These are phyloP conservation scores for Triplophysa siluroides DNA, from an alignment of 2,113 vertebrate species.

Conservation along the genomic window DNA sequence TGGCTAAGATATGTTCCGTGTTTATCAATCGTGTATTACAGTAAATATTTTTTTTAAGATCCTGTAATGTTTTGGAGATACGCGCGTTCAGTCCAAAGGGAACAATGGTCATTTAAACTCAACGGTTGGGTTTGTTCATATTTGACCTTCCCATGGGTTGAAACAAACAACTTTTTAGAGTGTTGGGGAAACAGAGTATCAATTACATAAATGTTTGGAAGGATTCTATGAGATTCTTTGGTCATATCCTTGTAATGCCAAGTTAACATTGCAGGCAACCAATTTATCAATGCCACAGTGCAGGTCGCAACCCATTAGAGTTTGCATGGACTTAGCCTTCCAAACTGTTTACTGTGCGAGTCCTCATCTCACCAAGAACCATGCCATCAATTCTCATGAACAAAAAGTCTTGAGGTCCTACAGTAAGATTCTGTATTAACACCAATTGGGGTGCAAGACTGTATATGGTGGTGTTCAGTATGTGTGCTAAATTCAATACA, in stretches of 20 bases:
- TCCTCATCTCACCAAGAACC: neutral
- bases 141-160: too few relatives aligned
- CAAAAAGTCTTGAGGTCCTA: neutral
- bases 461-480: too few relatives aligned
- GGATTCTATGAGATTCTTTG: slow-evolving; percentile 45
- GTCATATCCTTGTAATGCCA: slow-evolving; percentile 54
- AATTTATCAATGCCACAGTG: slow-evolving; percentile 68
- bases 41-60: too few relatives aligned
- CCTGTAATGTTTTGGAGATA: too few relatives aligned
- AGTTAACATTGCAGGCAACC: slow-evolving; percentile 43
- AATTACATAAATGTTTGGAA: slow-evolving; percentile 49
- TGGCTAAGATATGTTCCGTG: too few relatives aligned
- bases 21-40: too few relatives aligned
- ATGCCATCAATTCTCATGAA: neutral
- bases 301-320: slow-evolving; percentile 56
- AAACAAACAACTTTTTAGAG: too few relatives aligned
- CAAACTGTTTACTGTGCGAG: slow-evolving; percentile 4
- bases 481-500: neutral
- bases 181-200: too few relatives aligned
- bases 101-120: too few relatives aligned
- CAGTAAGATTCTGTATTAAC: neutral
- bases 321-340: slow-evolving; percentile 51
- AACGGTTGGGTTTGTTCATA: too few relatives aligned
- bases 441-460: neutral
- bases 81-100: too few relatives aligned